phyloP scores from a whole-genome alignment of 2,888 invertebrate genomes.

The Xanthia icteritia region DNA sequence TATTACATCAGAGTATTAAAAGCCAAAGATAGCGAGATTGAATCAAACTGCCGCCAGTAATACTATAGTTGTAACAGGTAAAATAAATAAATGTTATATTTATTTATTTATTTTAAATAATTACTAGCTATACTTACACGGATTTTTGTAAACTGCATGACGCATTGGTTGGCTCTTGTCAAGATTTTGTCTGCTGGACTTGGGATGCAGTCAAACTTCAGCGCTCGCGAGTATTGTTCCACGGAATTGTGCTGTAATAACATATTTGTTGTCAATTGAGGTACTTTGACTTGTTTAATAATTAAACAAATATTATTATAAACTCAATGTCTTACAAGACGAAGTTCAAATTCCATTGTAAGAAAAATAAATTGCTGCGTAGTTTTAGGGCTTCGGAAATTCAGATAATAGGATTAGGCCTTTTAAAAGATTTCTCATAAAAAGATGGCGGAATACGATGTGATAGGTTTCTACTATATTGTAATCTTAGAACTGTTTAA shows the following conservation, averaged over 20 bases:
- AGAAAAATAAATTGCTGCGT: too few species aligned
- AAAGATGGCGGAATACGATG: too few species aligned
- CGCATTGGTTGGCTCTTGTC: slow-evolving; percentile 71
- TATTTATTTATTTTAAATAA: background rate
- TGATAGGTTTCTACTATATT: too few species aligned
- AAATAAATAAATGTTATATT: too few species aligned
- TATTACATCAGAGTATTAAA: background rate
- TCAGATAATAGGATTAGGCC: too few species aligned
- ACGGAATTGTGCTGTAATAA: slow-evolving; percentile 76
- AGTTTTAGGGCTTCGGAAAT: too few species aligned
- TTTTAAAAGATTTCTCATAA: too few species aligned
- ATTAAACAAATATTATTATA: too few species aligned
- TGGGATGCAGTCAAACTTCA: slow-evolving; percentile 71
- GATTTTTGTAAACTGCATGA: slow-evolving; percentile 76
- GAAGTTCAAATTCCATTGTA: background rate
- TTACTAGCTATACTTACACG: slow-evolving; percentile 67
- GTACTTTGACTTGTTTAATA: background rate
- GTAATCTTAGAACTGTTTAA: too few species aligned
- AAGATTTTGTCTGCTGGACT: slow-evolving; percentile 72
- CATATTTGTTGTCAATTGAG: background rate
- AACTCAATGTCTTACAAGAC: background rate
- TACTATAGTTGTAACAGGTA: too few species aligned
- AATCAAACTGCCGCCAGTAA: too few species aligned
- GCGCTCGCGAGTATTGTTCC: slow-evolving; percentile 75
- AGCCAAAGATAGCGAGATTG: too few species aligned